These are phyloP conservation scores for Ceyx melanurus DNA, from an alignment of 2,113 vertebrate species.

Conservation along the genomic window DNA sequence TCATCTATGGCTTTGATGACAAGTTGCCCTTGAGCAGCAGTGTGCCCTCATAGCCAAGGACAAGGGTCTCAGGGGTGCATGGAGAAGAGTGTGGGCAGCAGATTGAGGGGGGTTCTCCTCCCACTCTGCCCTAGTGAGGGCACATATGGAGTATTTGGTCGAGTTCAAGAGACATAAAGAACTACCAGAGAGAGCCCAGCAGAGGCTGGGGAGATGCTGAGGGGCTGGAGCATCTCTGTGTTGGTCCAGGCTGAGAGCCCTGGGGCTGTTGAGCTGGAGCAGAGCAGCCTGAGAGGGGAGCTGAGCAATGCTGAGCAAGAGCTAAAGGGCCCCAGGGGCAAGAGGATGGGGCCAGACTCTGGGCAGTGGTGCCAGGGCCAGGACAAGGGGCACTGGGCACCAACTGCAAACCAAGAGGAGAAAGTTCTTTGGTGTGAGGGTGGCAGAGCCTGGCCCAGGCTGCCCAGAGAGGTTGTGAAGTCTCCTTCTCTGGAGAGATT, in stretches of 20 bases:
- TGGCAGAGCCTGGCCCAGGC: neutral
- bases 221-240: neutral
- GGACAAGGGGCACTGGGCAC: no score
- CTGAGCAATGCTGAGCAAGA: no score
- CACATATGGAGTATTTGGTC: neutral
- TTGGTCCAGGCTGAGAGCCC: neutral
- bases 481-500: neutral
- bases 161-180: neutral
- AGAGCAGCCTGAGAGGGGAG: no score
- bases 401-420: neutral
- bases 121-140: neutral
- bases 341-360: no score
- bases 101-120: neutral
- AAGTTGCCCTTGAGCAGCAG: neutral
- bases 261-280: neutral
- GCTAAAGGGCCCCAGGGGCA: no score
- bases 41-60: neutral
- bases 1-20: rapidly evolving
- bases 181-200: neutral
- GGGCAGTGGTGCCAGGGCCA: no score
- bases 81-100: neutral
- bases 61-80: no score
- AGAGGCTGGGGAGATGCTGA: neutral
- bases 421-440: neutral
- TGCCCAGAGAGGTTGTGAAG: neutral